Evolutionary conservation across 1,140 invertebrate species (phyloP), one percentile per base, ranked within the genome.

Genomic region (Hermetia illucens): DNA sequence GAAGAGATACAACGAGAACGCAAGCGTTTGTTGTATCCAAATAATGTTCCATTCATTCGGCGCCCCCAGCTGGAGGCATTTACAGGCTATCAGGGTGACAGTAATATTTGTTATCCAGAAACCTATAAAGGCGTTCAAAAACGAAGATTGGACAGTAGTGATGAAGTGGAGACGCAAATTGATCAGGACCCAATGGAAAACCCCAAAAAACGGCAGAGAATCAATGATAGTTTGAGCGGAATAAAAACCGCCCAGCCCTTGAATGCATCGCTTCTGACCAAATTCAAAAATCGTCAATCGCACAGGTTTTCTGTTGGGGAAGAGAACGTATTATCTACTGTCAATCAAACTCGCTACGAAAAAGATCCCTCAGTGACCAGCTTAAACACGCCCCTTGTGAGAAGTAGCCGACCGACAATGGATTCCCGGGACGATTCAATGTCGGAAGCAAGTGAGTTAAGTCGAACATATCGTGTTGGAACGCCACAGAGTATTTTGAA

Each of bases 21-120:
- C n/a, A n/a, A n/a, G n/a, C n/a, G 25, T 2, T 3, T 34, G 12
- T 8, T 53, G 0, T 40, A 36, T 19, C 34, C 38, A 5, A 43
- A 33, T 6, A 55, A 58, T 34, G 44, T 51, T 13, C 55, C 55
- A 1, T 58, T 58, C 9, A 19, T 58, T 15, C 35, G 55, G 10
- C 42, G 36, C 16, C 46, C 48, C 1, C 44, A 48, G 5, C 42
- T 47, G 2, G 40, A 40, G 8, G 33, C 27, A 1, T n/a, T n/a
- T n/a, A n/a, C n/a, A n/a, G n/a, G n/a, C n/a, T 37, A 40, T 1
- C 9, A 10, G 3, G 2, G 19, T 6, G 39, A 46, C 20, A 12
- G 18, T 8, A 35, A 38, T 0, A 35, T 27, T 1, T 42, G 45
- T 15, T 45, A 45, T 36, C 47, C 55, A 1, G 41, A 43, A 5